These are phyloP conservation scores for Crenuchus spilurus DNA, from an alignment of 2,797 vertebrate species.

Conservation along the genomic window DNA sequence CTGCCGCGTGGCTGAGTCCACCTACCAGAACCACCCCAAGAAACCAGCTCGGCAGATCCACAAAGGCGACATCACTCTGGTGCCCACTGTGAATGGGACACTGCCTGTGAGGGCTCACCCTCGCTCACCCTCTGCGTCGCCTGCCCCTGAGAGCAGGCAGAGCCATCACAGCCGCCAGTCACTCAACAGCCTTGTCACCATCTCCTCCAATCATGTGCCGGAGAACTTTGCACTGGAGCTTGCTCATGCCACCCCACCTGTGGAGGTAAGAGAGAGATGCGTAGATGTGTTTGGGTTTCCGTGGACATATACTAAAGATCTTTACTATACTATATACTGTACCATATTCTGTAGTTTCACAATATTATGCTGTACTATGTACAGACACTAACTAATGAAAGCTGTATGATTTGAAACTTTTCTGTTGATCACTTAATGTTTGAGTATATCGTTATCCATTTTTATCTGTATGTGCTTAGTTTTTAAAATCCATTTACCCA, in stretches of 20 bases:
- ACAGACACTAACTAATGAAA: neutral
- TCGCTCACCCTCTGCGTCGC: slow-evolving; percentile 88
- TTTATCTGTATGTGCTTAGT: slow-evolving; percentile 33
- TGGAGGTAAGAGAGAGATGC: slow-evolving; percentile 90
- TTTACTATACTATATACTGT: neutral
- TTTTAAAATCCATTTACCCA: slow-evolving; percentile 41
- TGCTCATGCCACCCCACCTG: slow-evolving; percentile 91
- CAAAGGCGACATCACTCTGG: slow-evolving; percentile 95
- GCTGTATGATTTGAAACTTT: neutral
- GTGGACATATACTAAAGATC: too few relatives aligned
- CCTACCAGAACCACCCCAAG: slow-evolving; percentile 96
- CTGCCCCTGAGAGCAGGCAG: slow-evolving; percentile 88
- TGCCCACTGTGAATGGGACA: slow-evolving; percentile 91
- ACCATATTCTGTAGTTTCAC: neutral
- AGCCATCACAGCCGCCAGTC: slow-evolving; percentile 96
- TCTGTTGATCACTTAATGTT: neutral
- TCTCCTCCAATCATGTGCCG: slow-evolving; percentile 93
- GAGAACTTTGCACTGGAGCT: slow-evolving; percentile 95
- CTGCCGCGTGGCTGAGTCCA: slow-evolving; percentile 92
- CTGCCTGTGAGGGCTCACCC: slow-evolving; percentile 91
- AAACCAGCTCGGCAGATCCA: slow-evolving; percentile 95
- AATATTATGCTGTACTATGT: neutral
- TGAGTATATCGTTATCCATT: slow-evolving; percentile 18
- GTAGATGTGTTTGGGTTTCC: too few relatives aligned
- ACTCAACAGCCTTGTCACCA: slow-evolving; percentile 96